Evolutionary conservation across 2,797 vertebrate species (phyloP).

Genomic region (Peromyscus aztecus): DNA sequence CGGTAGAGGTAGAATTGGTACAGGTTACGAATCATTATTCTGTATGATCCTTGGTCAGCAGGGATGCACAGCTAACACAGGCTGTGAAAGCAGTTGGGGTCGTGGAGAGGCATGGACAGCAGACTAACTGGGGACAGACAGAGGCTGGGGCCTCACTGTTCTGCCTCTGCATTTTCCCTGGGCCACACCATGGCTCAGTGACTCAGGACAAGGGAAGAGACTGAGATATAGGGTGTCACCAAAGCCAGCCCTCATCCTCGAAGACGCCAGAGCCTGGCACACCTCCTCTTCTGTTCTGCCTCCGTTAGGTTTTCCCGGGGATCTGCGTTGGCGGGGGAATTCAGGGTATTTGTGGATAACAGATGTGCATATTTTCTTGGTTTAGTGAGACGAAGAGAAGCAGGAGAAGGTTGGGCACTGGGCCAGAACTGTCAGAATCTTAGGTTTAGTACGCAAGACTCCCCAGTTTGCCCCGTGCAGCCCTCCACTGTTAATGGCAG

Average conservation of each 20-base stretch:
- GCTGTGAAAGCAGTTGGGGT: neutral
- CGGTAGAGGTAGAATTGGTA: neutral
- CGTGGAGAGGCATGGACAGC: neutral
- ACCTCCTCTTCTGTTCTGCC: slow-evolving; percentile 55
- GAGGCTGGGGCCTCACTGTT: neutral
- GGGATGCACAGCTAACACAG: neutral
- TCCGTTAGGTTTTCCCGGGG: slow-evolving; percentile 74
- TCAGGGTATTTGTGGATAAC: slow-evolving; percentile 80
- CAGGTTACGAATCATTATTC: neutral
- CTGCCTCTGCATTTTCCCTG: neutral
- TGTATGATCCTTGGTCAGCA: neutral
- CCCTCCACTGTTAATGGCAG: neutral
- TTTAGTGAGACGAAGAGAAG: slow-evolving; percentile 74
- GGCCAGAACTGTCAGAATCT: slow-evolving; percentile 66
- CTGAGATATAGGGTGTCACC: slow-evolving; percentile 44
- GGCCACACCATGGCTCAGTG: neutral
- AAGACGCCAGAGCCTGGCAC: slow-evolving; percentile 18
- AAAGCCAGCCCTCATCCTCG: slow-evolving; percentile 34
- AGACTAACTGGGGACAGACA: neutral
- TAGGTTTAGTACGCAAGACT: slow-evolving; percentile 53
- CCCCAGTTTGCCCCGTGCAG: neutral
- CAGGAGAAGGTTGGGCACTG: slow-evolving; percentile 63
- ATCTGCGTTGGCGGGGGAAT: slow-evolving; percentile 73
- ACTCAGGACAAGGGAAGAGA: slow-evolving; percentile 52
- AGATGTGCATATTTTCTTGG: slow-evolving; percentile 81